Evolutionary conservation across 2,888 invertebrate species (phyloP), one percentile per base, ranked within the genome.

Genomic region (Drosophila melanosoma): DNA sequence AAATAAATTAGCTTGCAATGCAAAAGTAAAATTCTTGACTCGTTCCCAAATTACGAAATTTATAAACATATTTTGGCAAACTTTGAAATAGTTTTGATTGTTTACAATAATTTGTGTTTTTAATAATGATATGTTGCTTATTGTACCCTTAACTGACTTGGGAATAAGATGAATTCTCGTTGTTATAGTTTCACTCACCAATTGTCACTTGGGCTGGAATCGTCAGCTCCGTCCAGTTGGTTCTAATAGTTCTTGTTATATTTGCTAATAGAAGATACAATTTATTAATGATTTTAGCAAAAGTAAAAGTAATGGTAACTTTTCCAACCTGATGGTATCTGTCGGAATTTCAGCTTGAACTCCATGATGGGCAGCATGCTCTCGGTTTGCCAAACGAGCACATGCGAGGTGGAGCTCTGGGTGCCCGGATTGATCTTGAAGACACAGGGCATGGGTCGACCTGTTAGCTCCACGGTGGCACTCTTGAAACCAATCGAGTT

Each of bases 301-400:
- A 15, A n/a, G 7, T n/a, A 10, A 42, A 15, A 3, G 7, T 15
- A 12, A 45, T 1, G 8, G 5, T 61, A 11, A n/a, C 56, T 76
- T 65, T 53, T 15, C 23, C 45, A 45, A 92, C 92, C 92, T 68
- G 92, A 92, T 52, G 92, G 92, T 56, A 93, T 90, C 83, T 92
- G 93, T 42, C 93, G 85, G 79, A 93, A 93, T 69, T 91, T 92
- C 48, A 95, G 93, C 81, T 94, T 94, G 76, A 95, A 95, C 93
- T 97, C 97, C 82, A 96, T 96, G 59, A 97, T 95, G 1, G 96
- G 95, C 38, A 96, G 95, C 91, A 97, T 96, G 64, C 97, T 97
- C 90, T 97, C 97, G 0, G 97, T 97, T 90, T 97, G 96, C 97
- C 97, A 97, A 60, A 97, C 95, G 3, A 97, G 94, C 8, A 95